phyloP scores from a whole-genome alignment of 1,140 invertebrate genomes.

The Brachystomella parvula region DNA sequence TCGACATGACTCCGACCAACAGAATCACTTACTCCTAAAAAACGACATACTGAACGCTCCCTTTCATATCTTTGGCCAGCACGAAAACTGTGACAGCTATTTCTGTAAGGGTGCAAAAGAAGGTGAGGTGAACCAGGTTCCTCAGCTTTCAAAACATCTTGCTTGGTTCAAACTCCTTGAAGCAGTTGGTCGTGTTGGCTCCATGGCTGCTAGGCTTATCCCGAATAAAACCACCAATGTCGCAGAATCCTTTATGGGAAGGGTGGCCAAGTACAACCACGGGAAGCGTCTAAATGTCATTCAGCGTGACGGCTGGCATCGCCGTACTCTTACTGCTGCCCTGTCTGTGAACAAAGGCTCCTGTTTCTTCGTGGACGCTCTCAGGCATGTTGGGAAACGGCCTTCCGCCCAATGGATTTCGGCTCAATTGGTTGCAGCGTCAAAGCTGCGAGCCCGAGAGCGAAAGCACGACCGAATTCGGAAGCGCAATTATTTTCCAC shows the following conservation, averaged over 20 bases:
- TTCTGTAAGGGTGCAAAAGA: constrained; percentile 9
- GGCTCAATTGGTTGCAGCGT: no score
- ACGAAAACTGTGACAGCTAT: constrained; percentile 13
- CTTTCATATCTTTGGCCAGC: constrained; percentile 37
- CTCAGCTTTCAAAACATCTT: background rate
- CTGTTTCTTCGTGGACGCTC: background rate
- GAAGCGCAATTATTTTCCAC: background rate
- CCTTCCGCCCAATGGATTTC: no score
- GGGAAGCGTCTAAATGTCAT: constrained; percentile 18
- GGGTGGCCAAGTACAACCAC: constrained; percentile 9
- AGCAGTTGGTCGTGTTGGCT: background rate
- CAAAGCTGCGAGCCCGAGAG: no score
- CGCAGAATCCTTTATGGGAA: constrained; percentile 12
- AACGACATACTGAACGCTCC: constrained; percentile 31
- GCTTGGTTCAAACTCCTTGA: background rate
- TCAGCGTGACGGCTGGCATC: background rate
- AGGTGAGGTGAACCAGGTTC: background rate
- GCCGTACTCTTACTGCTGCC: background rate
- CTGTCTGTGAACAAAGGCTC: background rate
- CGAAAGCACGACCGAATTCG: constrained; percentile 1
- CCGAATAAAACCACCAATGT: constrained; percentile 6
- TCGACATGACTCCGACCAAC: background rate
- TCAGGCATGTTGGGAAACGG: no score
- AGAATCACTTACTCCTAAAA: constrained; percentile 18
- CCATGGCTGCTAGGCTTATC: background rate